Evolutionary conservation across 2,888 invertebrate species (phyloP).

Genomic region (Lasioglossum marginatum): DNA sequence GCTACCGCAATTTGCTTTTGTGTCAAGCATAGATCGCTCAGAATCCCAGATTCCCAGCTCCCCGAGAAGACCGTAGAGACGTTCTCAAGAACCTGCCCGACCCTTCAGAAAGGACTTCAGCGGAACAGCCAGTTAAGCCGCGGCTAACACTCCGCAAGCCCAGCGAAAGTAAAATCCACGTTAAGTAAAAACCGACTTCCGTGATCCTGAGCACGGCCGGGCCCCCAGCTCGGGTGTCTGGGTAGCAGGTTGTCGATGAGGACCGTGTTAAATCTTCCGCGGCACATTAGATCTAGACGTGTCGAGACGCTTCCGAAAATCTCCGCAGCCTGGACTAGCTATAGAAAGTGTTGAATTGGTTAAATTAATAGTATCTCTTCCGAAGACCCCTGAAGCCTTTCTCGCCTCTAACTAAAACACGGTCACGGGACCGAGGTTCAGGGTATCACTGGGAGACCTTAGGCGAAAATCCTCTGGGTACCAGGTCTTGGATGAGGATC

Average conservation of each 20-base stretch:
- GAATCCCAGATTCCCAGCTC: constrained; percentile 8
- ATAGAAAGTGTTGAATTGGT: neutral
- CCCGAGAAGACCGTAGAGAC: constrained; percentile 9
- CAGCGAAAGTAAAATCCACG: constrained; percentile 6
- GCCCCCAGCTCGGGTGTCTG: neutral
- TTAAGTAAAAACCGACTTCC: constrained; percentile 12
- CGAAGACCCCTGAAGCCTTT: too few species aligned
- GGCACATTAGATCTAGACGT: neutral
- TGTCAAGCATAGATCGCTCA: constrained; percentile 10
- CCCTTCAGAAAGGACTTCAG: constrained; percentile 9
- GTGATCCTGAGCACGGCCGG: neutral
- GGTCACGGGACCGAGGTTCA: too few species aligned
- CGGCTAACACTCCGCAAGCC: neutral
- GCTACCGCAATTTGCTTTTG: constrained; percentile 13
- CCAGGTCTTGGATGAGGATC: too few species aligned
- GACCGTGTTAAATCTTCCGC: neutral
- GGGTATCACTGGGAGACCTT: too few species aligned
- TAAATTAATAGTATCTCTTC: too few species aligned
- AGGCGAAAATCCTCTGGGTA: too few species aligned
- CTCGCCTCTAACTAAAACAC: too few species aligned
- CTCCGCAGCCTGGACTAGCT: neutral
- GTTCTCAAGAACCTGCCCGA: neutral
- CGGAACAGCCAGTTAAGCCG: constrained; percentile 13
- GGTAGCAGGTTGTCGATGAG: constrained; percentile 1
- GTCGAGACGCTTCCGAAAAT: neutral